Percentiles rank a stretch among this genome's conserved stretches.
phyloP scores from a whole-genome alignment of 2,888 invertebrate genomes.

The Dexiosoma caninum region DNA sequence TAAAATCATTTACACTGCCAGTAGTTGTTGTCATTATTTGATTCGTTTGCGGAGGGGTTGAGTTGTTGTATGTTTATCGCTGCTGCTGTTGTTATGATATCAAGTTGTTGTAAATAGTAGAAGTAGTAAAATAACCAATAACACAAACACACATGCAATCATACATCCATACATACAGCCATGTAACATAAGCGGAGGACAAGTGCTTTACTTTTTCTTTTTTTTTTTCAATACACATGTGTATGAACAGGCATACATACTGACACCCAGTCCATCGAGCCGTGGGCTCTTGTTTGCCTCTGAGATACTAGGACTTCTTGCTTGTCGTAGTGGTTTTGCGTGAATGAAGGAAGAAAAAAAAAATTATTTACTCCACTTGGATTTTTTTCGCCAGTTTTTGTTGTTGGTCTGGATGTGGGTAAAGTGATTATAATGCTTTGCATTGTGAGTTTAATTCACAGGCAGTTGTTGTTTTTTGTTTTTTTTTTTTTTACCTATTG shows the following conservation, averaged over 20 bases:
- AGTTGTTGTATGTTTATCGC: slow-evolving; percentile 26
- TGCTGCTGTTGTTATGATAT: slow-evolving; percentile 33
- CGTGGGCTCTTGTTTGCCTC: not conserved
- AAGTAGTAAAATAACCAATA: slow-evolving; percentile 57
- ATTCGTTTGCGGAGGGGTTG: slow-evolving; percentile 31
- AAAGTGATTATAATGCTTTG: slow-evolving; percentile 63
- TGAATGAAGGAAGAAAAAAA: slow-evolving; percentile 15
- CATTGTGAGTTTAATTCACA: slow-evolving; percentile 59
- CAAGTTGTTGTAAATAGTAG: slow-evolving; percentile 38
- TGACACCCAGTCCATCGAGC: not conserved
- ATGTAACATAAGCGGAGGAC: slow-evolving; percentile 47
- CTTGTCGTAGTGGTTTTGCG: slow-evolving; percentile 42
- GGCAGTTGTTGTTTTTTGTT: slow-evolving; percentile 13
- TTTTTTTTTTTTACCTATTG: not conserved
- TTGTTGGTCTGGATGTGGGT: slow-evolving; percentile 60
- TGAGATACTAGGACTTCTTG: slow-evolving; percentile 19
- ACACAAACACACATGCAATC: slow-evolving; percentile 25
- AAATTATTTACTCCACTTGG: slow-evolving; percentile 36
- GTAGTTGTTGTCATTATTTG: slow-evolving; percentile 35
- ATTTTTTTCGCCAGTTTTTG: slow-evolving; percentile 18
- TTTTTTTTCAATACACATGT: not conserved
- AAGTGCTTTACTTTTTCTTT: slow-evolving; percentile 50
- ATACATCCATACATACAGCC: too few relatives aligned
- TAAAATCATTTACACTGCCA: slow-evolving; percentile 40
- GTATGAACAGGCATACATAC: not conserved